Percentiles rank a stretch among this genome's conserved stretches.
Conservation (phyloP, 2,888 invertebrate species). For the Neoitamus cyanurus region DNA sequence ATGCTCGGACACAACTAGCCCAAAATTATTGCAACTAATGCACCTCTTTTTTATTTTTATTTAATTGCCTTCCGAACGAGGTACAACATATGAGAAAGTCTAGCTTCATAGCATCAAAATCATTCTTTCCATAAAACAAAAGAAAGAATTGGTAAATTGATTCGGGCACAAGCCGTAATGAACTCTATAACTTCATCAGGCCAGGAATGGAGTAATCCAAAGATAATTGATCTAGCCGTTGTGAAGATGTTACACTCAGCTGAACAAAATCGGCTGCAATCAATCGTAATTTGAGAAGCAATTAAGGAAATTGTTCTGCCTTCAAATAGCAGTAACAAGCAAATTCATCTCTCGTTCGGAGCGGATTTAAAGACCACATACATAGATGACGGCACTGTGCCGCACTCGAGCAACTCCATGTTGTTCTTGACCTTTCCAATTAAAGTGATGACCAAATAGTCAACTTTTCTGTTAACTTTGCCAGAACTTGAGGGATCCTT, state of each 20-base stretch:
- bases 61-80: no score
- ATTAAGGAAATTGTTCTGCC: not conserved
- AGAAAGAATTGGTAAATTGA: not conserved
- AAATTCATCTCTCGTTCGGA: not conserved
- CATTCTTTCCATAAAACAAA: not conserved
- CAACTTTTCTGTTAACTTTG: slow-evolving; percentile 8
- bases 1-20: no score
- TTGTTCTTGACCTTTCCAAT: slow-evolving; percentile 34
- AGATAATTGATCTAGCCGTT: not conserved
- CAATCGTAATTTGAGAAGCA: not conserved
- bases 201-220: not conserved
- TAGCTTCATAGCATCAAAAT: no score
- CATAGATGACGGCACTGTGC: not conserved
- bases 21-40: no score
- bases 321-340: slow-evolving; percentile 6
- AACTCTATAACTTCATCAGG: not conserved
- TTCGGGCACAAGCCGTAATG: not conserved
- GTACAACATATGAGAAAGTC: no score
- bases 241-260: not conserved
- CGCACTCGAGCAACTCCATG: not conserved
- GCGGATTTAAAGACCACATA: not conserved
- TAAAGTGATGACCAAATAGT: slow-evolving; percentile 29
- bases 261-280: not conserved
- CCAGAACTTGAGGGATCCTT: slow-evolving; percentile 26
- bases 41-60: no score